These are phyloP conservation scores for Epiblema foenella DNA, from an alignment of 2,888 invertebrate species.

Conservation along the genomic window DNA sequence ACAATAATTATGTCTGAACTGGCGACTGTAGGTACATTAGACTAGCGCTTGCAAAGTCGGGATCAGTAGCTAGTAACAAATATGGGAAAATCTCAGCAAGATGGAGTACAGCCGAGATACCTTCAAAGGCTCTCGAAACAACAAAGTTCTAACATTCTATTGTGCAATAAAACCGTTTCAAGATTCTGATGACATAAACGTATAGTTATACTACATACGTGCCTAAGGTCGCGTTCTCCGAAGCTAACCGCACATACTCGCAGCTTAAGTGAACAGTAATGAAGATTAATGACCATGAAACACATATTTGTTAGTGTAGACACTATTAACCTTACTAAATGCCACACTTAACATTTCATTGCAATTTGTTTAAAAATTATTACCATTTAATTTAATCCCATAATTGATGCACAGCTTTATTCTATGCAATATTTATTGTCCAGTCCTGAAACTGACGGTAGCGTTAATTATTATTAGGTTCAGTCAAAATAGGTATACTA, in stretches of 20 bases:
- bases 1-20: no score
- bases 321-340: constrained; percentile 43
- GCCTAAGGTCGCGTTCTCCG: constrained; percentile 48
- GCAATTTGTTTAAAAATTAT: constrained; percentile 24
- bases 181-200: constrained; percentile 42
- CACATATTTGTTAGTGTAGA: constrained; percentile 54
- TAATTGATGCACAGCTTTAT: no score
- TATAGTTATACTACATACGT: constrained; percentile 6
- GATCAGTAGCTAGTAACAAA: neutral
- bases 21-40: no score
- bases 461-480: neutral
- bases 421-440: no score
- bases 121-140: constrained; percentile 31
- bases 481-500: no score
- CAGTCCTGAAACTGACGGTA: neutral
- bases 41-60: no score
- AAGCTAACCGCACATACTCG: constrained; percentile 66
- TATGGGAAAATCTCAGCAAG: neutral
- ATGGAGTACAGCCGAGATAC: neutral
- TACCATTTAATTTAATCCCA: neutral
- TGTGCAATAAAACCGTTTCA: constrained; percentile 43
- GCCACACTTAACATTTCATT: constrained; percentile 36
- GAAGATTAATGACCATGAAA: constrained; percentile 77
- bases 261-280: constrained; percentile 74
- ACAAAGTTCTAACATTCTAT: constrained; percentile 35